Evolutionary conservation across 2,113 vertebrate genomes (phyloP).

Genomic region (Peromyscus leucopus): DNA sequence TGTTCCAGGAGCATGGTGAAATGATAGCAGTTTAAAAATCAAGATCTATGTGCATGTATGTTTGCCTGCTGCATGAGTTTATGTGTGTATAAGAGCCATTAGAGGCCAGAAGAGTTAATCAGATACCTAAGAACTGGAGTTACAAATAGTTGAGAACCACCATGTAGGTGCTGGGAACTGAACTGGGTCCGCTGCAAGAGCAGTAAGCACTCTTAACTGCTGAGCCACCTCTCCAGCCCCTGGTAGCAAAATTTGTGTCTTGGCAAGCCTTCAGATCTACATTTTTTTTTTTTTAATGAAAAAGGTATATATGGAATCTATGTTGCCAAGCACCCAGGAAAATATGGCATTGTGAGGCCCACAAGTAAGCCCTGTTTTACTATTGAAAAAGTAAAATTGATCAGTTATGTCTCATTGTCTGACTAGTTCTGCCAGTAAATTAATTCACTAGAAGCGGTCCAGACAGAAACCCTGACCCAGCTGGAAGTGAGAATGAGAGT

Average conservation of each 20-base stretch:
- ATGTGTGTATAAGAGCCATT: too few species aligned
- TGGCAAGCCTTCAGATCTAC: slow-evolving; percentile 9
- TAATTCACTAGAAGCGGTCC: not conserved
- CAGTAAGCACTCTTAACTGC: too few species aligned
- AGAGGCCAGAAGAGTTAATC: too few species aligned
- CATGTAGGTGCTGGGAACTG: too few species aligned
- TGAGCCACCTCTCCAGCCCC: not conserved
- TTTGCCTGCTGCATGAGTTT: too few species aligned
- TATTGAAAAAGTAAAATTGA: slow-evolving; percentile 26
- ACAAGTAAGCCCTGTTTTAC: slow-evolving; percentile 40
- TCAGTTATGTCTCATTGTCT: slow-evolving; percentile 44
- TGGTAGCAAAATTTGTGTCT: slow-evolving; percentile 7
- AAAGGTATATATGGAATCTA: not conserved
- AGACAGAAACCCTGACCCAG: slow-evolving; percentile 3
- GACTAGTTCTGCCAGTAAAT: not conserved
- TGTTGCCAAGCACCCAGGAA: not conserved
- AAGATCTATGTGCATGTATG: too few species aligned
- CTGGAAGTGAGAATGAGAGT: not conserved
- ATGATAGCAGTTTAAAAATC: too few species aligned
- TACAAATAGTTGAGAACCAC: too few species aligned
- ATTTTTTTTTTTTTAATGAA: not conserved
- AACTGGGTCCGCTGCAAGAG: too few species aligned
- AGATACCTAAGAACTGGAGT: too few species aligned
- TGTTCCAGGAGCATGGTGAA: too few species aligned
- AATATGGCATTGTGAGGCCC: not conserved